phyloP scores from a whole-genome alignment of 2,797 vertebrate species.

The Chromobotia macracanthus region DNA sequence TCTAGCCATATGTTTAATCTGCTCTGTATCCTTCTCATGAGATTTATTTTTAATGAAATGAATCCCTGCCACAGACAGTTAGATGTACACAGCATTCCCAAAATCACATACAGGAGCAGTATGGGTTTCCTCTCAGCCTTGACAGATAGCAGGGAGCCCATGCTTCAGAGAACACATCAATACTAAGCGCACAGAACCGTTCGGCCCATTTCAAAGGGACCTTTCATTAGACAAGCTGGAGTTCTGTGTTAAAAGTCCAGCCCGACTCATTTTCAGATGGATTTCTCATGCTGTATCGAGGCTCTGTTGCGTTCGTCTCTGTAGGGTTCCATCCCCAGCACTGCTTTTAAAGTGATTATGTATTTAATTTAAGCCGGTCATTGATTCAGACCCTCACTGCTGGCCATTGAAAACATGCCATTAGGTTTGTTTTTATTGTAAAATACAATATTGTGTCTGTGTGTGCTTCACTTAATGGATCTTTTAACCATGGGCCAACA shows the following conservation, averaged over 20 bases:
- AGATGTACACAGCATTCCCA: constrained; percentile 38
- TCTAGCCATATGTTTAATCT: constrained; percentile 14
- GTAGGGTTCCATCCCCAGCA: background rate
- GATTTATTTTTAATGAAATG: constrained; percentile 1
- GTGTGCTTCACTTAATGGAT: background rate
- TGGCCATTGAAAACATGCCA: background rate
- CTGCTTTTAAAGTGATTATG: constrained; percentile 45
- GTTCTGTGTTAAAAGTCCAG: constrained; percentile 40
- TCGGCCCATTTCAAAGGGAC: constrained; percentile 13
- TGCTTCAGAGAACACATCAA: constrained; percentile 15
- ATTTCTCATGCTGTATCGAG: constrained; percentile 37
- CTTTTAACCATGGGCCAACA: background rate
- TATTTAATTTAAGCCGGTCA: constrained; percentile 42
- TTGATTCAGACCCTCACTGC: constrained; percentile 16
- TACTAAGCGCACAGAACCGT: background rate
- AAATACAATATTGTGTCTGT: background rate
- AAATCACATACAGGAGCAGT: background rate
- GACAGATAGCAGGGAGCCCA: background rate
- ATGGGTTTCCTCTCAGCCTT: background rate
- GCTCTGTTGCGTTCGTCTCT: constrained; percentile 13
- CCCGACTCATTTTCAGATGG: constrained; percentile 40
- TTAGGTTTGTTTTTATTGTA: constrained; percentile 5
- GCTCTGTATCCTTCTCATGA: background rate
- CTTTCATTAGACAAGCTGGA: constrained; percentile 33
- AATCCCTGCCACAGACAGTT: background rate